phyloP scores from a whole-genome alignment of 2,888 invertebrate genomes.

The Acrobasis suavella region DNA sequence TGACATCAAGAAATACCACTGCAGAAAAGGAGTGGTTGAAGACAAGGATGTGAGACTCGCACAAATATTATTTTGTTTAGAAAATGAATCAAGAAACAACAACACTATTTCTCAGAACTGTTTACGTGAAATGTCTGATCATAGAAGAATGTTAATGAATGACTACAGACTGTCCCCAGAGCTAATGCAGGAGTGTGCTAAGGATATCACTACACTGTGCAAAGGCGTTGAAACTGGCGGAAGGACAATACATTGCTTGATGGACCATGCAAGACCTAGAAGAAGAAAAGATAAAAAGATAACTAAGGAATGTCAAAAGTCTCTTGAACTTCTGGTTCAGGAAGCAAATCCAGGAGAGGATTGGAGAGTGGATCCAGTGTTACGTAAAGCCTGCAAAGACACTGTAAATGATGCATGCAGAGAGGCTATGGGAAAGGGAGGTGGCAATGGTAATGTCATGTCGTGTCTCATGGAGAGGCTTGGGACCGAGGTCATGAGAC shows the following conservation, averaged over 20 bases:
- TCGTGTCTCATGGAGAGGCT: slow-evolving; percentile 97
- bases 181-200: slow-evolving; percentile 92
- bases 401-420: slow-evolving; percentile 91
- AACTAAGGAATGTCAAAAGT: slow-evolving; percentile 87
- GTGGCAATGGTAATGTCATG: slow-evolving; percentile 92
- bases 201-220: slow-evolving; percentile 91
- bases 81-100: slow-evolving; percentile 88
- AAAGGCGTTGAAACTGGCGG: slow-evolving; percentile 89
- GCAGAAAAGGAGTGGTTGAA: slow-evolving; percentile 90
- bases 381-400: slow-evolving; percentile 92
- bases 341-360: slow-evolving; percentile 97
- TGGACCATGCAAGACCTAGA: slow-evolving; percentile 91
- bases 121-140: slow-evolving; percentile 93
- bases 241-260: slow-evolving; percentile 96
- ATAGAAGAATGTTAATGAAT: slow-evolving; percentile 94
- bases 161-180: slow-evolving; percentile 97
- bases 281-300: slow-evolving; percentile 85
- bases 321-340: slow-evolving; percentile 90
- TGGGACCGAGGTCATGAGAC: slow-evolving; percentile 91
- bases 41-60: slow-evolving; percentile 93
- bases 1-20: slow-evolving; percentile 93
- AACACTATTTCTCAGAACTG: slow-evolving; percentile 90
- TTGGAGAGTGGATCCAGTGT: slow-evolving; percentile 96
- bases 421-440: slow-evolving; percentile 80
- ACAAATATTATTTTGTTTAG: slow-evolving; percentile 95